Evolutionary conservation across 1,140 invertebrate genomes (phyloP), one percentile per base, ranked within the genome.

Genomic region (Pseudobourletiella spinata): DNA sequence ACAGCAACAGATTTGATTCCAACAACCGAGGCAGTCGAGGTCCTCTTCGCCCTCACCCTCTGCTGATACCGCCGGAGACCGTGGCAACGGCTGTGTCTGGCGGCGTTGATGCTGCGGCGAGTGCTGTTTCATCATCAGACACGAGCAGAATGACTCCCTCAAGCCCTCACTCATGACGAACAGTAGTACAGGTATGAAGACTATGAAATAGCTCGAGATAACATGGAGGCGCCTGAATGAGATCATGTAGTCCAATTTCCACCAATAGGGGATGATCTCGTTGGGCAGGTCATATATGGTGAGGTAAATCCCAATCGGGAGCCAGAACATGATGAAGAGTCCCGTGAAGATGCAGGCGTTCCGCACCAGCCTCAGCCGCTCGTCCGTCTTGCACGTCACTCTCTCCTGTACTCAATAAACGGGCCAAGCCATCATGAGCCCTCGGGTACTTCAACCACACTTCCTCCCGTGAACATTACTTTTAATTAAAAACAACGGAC

Each of bases 241-340:
- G 6, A 25, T 18, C 16, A 25, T 6, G 46, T 48, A 20, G 6
- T 48, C 22, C 20, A 8, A 11, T 26, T 29, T 24, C 28, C 51
- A 26, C 14, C 29, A 20, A 6, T 11, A 4, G 3, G 51, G 20
- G 24, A 54, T 14, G 51, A 54, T 24, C 8, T 54, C 22, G 14
- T 4, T 14, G 4, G 51, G 51, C 14, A 54, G 24, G 20, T 54
- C 51, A 26, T 54, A 54, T 8, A 30, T 11, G 6, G 28, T 24
- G 4, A 26, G 4, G 14, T n/a, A 11, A 30, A 24, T 4, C 22
- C 51, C 51, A 26, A 54, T 54, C 15, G 51, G 51, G 16, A 54
- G 28, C 51, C 51, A 54, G 29, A 24, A 54, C 14, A 29, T 54
- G 11, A 54, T 24, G 51, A 54, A 54, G 29, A 54, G 22, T 15